Percentiles rank a stretch among this genome's conserved stretches.
These are phyloP conservation scores for Glossosoma conforme DNA, from an alignment of 1,140 invertebrate species.

Conservation along the genomic window DNA sequence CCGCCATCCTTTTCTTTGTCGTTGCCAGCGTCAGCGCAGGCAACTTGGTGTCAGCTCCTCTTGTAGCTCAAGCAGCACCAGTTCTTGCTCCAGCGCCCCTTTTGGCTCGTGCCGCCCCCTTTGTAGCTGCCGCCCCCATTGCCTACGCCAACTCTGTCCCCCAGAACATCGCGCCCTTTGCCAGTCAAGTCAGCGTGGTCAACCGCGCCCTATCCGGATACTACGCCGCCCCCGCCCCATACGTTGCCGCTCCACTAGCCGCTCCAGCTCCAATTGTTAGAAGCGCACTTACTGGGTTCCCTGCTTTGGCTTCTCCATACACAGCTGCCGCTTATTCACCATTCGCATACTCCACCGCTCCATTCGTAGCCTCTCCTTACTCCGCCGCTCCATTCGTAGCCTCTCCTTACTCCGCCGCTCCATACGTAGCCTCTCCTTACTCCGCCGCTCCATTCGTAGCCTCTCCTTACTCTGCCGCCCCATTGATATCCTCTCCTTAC, in stretches of 20 bases:
- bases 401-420: conserved; percentile 11
- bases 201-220: conserved; percentile 42
- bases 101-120: conserved; percentile 9
- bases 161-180: conserved; percentile 52
- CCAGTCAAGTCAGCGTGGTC: conserved; percentile 48
- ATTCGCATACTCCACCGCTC: conserved; percentile 13
- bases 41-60: conserved; percentile 32
- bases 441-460: conserved; percentile 31
- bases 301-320: conserved; percentile 17
- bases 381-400: conserved; percentile 23
- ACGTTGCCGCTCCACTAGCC: conserved; percentile 5
- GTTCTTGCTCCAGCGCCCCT: conserved; percentile 31
- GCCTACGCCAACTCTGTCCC: conserved; percentile 46
- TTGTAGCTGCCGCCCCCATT: conserved; percentile 38
- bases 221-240: conserved; percentile 29
- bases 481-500: conserved; percentile 31
- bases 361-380: conserved; percentile 25
- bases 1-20: conserved; percentile 14
- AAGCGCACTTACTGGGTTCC: background rate
- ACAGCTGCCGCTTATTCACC: conserved; percentile 8
- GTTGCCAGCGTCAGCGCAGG: conserved; percentile 17
- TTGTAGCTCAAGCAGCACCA: conserved; percentile 35
- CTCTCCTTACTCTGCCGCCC: conserved; percentile 27
- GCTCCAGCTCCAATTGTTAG: conserved; percentile 1
- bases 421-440: conserved; percentile 3